phyloP scores from a whole-genome alignment of 2,113 vertebrate genomes.

The Poeciliopsis retropinna region DNA sequence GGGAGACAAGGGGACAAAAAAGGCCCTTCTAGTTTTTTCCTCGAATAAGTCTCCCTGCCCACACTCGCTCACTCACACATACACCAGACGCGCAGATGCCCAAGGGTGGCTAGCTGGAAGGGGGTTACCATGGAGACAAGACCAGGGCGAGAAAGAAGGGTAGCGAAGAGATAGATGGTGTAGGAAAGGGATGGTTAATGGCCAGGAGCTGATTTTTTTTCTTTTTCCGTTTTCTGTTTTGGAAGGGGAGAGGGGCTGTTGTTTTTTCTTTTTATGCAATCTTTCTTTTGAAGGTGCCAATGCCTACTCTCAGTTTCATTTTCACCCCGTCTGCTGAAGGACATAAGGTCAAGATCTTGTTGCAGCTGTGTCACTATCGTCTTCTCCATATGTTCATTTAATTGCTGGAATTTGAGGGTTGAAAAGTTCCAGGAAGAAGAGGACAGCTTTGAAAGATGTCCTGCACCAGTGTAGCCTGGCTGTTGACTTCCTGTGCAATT shows the following conservation, averaged over 20 bases:
- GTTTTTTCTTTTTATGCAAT: constrained; percentile 38
- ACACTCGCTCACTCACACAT: constrained; percentile 41
- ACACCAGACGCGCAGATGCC: constrained; percentile 50
- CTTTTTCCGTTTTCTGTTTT: no score
- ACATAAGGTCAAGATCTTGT: constrained; percentile 32
- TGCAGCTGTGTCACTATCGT: constrained; percentile 28
- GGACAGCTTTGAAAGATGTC: background rate
- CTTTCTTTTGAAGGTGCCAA: constrained; percentile 44
- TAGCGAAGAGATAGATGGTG: constrained; percentile 61
- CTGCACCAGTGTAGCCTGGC: background rate
- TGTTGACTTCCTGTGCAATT: no score
- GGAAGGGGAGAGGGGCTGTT: background rate
- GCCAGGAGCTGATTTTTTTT: constrained; percentile 51
- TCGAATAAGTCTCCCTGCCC: constrained; percentile 68
- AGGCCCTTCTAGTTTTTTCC: constrained; percentile 56
- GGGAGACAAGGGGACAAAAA: constrained; percentile 42
- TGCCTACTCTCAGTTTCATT: constrained; percentile 4
- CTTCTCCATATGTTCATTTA: constrained; percentile 53
- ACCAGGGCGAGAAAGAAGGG: constrained; percentile 64
- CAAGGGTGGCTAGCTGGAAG: constrained; percentile 72
- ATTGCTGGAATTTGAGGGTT: constrained; percentile 37
- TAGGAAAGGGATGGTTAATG: constrained; percentile 57
- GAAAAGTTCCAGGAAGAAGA: constrained; percentile 38
- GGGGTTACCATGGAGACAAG: constrained; percentile 77
- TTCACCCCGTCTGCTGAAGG: constrained; percentile 19